Base-by-base conservation (phyloP, 2,113 vertebrate species). In the Tachycineta bicolor region DNA sequence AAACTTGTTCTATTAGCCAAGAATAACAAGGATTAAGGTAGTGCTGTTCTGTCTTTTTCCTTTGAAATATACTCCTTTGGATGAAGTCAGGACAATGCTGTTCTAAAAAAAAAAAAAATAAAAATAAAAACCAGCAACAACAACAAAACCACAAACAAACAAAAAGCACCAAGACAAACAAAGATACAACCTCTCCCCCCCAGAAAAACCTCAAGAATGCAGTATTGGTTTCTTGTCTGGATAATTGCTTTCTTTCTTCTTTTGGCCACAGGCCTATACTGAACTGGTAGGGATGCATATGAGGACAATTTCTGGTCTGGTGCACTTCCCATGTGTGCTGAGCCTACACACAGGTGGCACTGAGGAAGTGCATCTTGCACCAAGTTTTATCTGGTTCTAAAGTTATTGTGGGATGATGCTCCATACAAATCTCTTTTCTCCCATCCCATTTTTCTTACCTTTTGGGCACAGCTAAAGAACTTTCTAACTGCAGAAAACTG, bases 11-110 rank as follows among this genome's bases (percentile, higher is more conserved):
- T 77, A 4, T 52, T 64, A 87, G 55, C 74, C 53, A 96, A 83
- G 70, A 95, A 93, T 69, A 93, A 83, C 70, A 93, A 59, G 11
- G 63, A 77, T 37, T 80, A 90, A 91, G 41, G 71, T 58, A 88
- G 53, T 46, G 9, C 29, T 69, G 8, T 31, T 80, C 58, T 88
- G 12, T 14, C 41, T 46, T 93, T 73, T 91, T 91, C 33, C 43
- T 71, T 68, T 76, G 74, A 34, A 90, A 63, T 78, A 91, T 18
- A 37, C 14, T 87, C 12, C 31, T 76, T 65, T 56, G 34, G 43
- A 81, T 55, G 31, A 91, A 18, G 24, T 74, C 50, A 88, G 31
- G 49, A 77, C 4, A 46, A 17, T 2, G 68, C 34, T 63, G 18
- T 62, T 11, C 7, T 65, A n/a, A n/a, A 28, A 83, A 60, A 37